Conservation (phyloP, 1,140 invertebrate species). For the Drosophila biarmipes region DNA sequence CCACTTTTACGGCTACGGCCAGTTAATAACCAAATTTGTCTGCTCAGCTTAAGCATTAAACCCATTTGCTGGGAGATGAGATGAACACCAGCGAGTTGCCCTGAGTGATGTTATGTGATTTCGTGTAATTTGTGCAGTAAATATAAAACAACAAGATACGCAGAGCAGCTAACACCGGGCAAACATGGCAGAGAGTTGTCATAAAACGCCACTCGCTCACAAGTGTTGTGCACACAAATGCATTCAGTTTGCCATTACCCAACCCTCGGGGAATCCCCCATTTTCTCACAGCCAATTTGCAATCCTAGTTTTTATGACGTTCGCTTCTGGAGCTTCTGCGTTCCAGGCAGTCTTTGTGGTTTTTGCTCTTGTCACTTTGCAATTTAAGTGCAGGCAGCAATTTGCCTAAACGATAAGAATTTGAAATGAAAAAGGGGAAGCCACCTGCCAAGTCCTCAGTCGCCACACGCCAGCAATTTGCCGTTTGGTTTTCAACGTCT, state of each 20-base stretch:
- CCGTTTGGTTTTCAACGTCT: neutral
- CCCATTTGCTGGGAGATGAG: slow-evolving; percentile 28
- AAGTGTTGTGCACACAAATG: slow-evolving; percentile 53
- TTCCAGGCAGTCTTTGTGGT: slow-evolving; percentile 14
- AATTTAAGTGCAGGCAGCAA: slow-evolving; percentile 61
- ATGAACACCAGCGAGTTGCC: neutral
- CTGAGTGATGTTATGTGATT: slow-evolving; percentile 39
- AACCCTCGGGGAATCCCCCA: slow-evolving; percentile 8
- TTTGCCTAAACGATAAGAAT: slow-evolving; percentile 66
- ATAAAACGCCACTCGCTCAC: slow-evolving; percentile 15
- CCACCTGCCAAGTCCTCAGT: slow-evolving; percentile 14
- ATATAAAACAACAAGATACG: slow-evolving; percentile 29
- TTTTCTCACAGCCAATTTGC: slow-evolving; percentile 36
- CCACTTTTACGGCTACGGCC: slow-evolving; percentile 54
- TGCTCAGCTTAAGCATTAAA: slow-evolving; percentile 54
- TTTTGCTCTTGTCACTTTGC: slow-evolving; percentile 25
- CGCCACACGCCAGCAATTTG: slow-evolving; percentile 11
- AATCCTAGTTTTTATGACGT: slow-evolving; percentile 38
- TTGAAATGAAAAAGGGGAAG: slow-evolving; percentile 1
- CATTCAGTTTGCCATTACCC: slow-evolving; percentile 33
- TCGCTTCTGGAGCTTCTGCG: slow-evolving; percentile 14
- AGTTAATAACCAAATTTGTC: slow-evolving; percentile 77
- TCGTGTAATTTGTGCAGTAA: slow-evolving; percentile 48
- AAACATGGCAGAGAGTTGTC: slow-evolving; percentile 20
- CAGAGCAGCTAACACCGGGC: neutral